Percentiles rank a stretch among this genome's conserved stretches.
Evolutionary conservation across 1,140 invertebrate genomes (phyloP).

Genomic region (Drosophila ananassae): DNA sequence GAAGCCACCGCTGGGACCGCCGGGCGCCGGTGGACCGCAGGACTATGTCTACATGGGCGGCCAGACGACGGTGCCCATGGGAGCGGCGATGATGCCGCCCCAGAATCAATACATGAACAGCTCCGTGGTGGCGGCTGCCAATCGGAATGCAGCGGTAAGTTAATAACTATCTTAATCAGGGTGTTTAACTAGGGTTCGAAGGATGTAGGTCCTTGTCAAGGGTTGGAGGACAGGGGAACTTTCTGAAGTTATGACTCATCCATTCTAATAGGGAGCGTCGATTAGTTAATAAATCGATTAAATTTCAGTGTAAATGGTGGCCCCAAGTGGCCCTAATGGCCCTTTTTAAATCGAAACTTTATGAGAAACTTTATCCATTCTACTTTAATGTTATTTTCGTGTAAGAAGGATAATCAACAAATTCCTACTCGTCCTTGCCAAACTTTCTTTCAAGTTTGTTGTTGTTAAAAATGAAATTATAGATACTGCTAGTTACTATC

Average conservation of each 20-base stretch:
- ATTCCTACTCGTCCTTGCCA: constrained; percentile 2
- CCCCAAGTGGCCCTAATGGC: constrained; percentile 17
- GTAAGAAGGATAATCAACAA: constrained; percentile 30
- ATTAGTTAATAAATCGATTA: constrained; percentile 9
- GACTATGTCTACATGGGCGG: constrained; percentile 80
- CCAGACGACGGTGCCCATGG: constrained; percentile 70
- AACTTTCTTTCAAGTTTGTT: constrained; percentile 1
- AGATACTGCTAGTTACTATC: too few relatives aligned
- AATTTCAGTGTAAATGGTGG: background rate
- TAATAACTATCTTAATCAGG: background rate
- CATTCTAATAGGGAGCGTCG: background rate
- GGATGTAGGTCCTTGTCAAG: too few relatives aligned
- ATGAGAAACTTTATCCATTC: constrained; percentile 35
- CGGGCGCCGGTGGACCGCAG: constrained; percentile 64
- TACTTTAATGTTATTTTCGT: constrained; percentile 33
- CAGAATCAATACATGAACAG: constrained; percentile 83
- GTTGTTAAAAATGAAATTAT: too few relatives aligned
- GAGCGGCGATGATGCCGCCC: constrained; percentile 74
- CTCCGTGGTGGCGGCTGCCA: constrained; percentile 73
- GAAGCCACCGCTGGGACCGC: constrained; percentile 67
- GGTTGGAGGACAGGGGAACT: too few relatives aligned
- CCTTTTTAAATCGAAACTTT: constrained; percentile 35
- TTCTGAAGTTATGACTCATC: too few relatives aligned
- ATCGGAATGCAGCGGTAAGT: constrained; percentile 83
- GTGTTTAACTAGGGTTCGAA: too few relatives aligned